Evolutionary conservation across 2,888 invertebrate species (phyloP).

Genomic region (Mythimna impura): DNA sequence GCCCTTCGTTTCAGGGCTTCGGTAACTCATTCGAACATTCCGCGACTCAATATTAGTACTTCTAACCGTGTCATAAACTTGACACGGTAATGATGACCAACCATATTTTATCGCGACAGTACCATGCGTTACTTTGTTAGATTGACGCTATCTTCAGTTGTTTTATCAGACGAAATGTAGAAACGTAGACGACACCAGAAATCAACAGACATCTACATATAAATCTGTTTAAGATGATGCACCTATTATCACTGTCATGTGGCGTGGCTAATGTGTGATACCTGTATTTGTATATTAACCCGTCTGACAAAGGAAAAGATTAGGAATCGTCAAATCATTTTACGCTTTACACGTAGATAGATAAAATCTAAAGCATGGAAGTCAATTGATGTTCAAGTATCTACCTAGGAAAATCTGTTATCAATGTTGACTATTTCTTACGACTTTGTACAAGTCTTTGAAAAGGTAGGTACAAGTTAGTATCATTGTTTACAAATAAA

Average conservation of each 20-base stretch:
- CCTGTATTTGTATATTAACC: conserved; percentile 9
- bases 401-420: conserved; percentile 14
- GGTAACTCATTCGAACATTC: no score
- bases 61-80: neutral
- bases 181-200: conserved; percentile 23
- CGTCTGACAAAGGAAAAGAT: conserved; percentile 42
- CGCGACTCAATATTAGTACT: no score
- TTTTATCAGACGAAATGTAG: conserved; percentile 46
- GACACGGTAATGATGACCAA: conserved; percentile 13
- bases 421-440: conserved; percentile 29
- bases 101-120: conserved; percentile 2
- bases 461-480: neutral
- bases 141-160: conserved; percentile 46
- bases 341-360: conserved; percentile 9
- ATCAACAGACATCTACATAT: conserved; percentile 11
- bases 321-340: conserved; percentile 32
- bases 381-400: conserved; percentile 34
- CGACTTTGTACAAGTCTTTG: neutral
- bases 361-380: conserved; percentile 39
- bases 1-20: no score
- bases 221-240: conserved; percentile 30
- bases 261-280: conserved; percentile 40
- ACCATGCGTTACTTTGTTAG: conserved; percentile 34
- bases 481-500: neutral
- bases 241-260: conserved; percentile 19